phyloP scores from a whole-genome alignment of 2,888 invertebrate genomes.

The Tiphia femorata region DNA sequence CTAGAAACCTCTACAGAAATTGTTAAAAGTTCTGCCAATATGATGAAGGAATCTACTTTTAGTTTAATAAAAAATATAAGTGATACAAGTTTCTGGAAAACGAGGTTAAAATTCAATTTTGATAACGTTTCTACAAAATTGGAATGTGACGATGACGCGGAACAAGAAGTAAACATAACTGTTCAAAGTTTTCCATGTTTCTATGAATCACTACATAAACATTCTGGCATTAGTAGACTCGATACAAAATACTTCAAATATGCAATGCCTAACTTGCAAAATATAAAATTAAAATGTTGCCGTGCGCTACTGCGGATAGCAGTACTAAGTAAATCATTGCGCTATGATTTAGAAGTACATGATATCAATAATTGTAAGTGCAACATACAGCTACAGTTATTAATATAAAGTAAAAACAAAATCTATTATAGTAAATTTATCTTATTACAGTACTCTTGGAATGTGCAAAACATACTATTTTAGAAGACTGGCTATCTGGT shows the following conservation, averaged over 20 bases:
- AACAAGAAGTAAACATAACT: slow-evolving; percentile 21
- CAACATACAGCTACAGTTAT: not conserved
- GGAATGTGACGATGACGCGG: slow-evolving; percentile 30
- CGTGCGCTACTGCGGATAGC: slow-evolving; percentile 64
- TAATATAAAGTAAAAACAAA: not conserved
- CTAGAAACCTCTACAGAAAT: slow-evolving; percentile 68
- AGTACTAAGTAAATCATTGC: slow-evolving; percentile 64
- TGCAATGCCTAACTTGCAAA: slow-evolving; percentile 58
- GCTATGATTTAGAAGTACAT: slow-evolving; percentile 58
- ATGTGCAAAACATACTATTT: slow-evolving; percentile 69
- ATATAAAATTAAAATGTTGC: slow-evolving; percentile 62
- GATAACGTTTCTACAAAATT: slow-evolving; percentile 37
- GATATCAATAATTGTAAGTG: slow-evolving; percentile 63
- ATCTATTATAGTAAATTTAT: slow-evolving; percentile 20
- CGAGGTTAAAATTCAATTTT: slow-evolving; percentile 55
- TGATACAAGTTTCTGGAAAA: slow-evolving; percentile 65
- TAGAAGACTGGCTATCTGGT: slow-evolving; percentile 71
- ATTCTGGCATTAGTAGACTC: slow-evolving; percentile 57
- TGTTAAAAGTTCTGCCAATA: slow-evolving; percentile 67
- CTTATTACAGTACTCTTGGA: slow-evolving; percentile 68
- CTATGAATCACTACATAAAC: slow-evolving; percentile 62
- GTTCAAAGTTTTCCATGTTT: slow-evolving; percentile 66
- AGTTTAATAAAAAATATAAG: slow-evolving; percentile 65
- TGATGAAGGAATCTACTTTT: slow-evolving; percentile 65
- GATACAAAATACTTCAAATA: slow-evolving; percentile 65